Percentiles rank a stretch among this genome's conserved stretches.
Evolutionary conservation across 2,113 vertebrate species (phyloP).

Genomic region (Tenrec ecaudatus): DNA sequence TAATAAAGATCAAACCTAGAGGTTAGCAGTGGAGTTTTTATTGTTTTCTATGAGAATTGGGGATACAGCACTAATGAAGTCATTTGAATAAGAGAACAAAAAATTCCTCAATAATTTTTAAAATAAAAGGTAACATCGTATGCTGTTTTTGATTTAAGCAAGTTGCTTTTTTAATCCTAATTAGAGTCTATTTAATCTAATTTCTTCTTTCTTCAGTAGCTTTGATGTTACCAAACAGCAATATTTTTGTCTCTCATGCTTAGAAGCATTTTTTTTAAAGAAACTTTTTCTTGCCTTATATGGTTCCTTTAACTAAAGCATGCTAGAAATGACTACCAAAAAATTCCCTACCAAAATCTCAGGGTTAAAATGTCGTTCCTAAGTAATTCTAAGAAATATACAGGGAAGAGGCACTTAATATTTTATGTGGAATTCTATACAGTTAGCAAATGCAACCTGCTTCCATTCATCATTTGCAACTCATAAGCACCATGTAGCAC

Average conservation of each 20-base stretch:
- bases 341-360: not conserved
- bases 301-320: not conserved
- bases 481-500: not conserved
- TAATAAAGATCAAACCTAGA: constrained; percentile 32
- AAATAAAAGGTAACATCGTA: constrained; percentile 23
- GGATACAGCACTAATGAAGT: not conserved
- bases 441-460: not conserved
- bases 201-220: not conserved
- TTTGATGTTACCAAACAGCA: not conserved
- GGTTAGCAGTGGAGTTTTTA: constrained; percentile 2
- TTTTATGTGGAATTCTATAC: not conserved
- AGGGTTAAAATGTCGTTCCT: not conserved
- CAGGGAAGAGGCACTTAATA: not conserved
- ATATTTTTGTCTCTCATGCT: not conserved
- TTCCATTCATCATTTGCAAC: not conserved
- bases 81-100: not conserved
- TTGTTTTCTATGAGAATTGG: constrained; percentile 20
- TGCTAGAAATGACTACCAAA: not conserved
- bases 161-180: not conserved
- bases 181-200: constrained; percentile 1
- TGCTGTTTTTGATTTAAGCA: constrained; percentile 19
- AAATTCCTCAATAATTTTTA: not conserved
- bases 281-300: not conserved
- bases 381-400: not conserved
- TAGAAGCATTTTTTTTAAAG: not conserved